Evolutionary conservation across 2,797 vertebrate genomes (phyloP).

Genomic region (Poecile montanus): DNA sequence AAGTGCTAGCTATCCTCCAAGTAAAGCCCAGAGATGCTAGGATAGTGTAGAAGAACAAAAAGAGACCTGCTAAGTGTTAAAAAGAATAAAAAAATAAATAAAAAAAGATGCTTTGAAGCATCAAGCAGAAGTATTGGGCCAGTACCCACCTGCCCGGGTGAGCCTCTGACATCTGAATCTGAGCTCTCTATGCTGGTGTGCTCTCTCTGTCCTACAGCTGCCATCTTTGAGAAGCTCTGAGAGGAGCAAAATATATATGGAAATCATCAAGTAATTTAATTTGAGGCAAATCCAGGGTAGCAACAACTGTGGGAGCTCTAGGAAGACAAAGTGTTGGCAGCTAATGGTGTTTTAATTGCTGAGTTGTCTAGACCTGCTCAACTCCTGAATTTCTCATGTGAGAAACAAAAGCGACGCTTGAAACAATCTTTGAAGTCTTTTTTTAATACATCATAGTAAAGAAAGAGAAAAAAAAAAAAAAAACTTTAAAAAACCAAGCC

Average conservation of each 20-base stretch:
- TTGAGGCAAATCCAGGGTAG: not conserved
- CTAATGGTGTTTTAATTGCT: conserved; percentile 30
- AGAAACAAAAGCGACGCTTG: not conserved
- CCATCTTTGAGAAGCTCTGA: not conserved
- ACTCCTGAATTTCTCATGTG: conserved; percentile 30
- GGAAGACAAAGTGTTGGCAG: conserved; percentile 52
- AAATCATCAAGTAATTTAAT: conserved; percentile 41
- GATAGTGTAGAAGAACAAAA: not conserved
- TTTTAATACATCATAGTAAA: conserved; percentile 33
- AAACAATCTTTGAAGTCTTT: conserved; percentile 50
- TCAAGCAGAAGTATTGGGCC: not conserved
- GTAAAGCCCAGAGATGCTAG: not conserved
- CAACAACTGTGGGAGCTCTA: conserved; percentile 40
- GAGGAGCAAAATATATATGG: conserved; percentile 11
- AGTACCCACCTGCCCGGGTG: not conserved
- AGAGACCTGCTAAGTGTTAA: not conserved
- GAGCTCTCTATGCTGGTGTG: not conserved
- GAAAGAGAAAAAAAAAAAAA: not conserved
- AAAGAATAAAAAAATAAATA: not conserved
- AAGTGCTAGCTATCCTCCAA: not conserved
- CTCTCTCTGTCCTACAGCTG: not conserved
- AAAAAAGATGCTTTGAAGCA: not conserved
- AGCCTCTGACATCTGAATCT: not conserved
- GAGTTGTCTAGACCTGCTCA: conserved; percentile 63
- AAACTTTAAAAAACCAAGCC: conserved; percentile 9